phyloP scores from a whole-genome alignment of 2,888 invertebrate species.

The Tenthredo amoena region DNA sequence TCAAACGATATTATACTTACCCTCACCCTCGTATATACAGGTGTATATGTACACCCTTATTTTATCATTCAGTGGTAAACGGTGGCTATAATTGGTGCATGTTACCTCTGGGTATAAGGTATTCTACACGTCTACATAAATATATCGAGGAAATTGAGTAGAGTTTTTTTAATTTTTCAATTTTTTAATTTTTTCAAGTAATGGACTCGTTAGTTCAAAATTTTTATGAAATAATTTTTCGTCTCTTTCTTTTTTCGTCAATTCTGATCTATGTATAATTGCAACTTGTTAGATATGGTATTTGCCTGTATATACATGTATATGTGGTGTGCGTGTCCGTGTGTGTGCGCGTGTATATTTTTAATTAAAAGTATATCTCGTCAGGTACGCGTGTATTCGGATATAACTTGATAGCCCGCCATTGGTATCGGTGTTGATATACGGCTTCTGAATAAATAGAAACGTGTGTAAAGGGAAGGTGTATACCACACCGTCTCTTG shows the following conservation, averaged over 20 bases:
- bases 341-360: neutral
- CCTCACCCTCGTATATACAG: neutral
- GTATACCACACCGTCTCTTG: constrained; percentile 37
- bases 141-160: no score
- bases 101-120: neutral
- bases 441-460: constrained; percentile 68
- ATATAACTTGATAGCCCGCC: constrained; percentile 42
- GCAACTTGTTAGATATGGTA: neutral
- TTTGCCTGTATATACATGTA: neutral
- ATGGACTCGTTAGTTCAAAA: no score
- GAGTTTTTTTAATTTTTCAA: no score
- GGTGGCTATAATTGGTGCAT: no score
- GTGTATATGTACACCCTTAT: neutral
- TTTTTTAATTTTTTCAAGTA: no score
- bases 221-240: no score
- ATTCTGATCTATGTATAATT: no score
- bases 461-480: constrained; percentile 57
- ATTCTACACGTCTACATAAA: no score
- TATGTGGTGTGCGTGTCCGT: neutral
- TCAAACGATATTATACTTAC: constrained; percentile 7
- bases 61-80: neutral
- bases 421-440: constrained; percentile 43
- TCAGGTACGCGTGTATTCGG: constrained; percentile 20
- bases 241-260: no score
- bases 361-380: constrained; percentile 24